Conservation (phyloP, 2,113 vertebrate species). For the Columba livia region DNA sequence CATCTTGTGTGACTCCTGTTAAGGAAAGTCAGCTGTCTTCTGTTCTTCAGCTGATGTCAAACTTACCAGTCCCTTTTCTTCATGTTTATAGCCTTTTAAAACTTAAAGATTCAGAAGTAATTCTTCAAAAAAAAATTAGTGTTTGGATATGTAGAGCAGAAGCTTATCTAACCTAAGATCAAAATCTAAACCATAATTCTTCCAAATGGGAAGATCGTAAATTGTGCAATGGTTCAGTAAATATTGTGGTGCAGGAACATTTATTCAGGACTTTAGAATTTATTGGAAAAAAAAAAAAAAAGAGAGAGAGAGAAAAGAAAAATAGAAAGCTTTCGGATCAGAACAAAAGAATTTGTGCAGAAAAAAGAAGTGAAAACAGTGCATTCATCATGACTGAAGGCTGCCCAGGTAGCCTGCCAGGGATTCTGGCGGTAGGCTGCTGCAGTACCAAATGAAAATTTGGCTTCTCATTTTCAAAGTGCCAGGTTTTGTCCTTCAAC, state of each 20-base stretch:
- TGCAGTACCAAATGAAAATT: background rate
- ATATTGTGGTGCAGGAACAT: background rate
- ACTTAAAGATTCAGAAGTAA: background rate
- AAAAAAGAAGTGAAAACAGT: background rate
- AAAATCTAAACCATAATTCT: background rate
- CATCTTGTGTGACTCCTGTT: background rate
- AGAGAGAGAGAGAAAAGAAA: rapidly evolving
- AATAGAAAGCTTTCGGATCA: background rate
- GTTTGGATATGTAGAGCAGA: background rate
- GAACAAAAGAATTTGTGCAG: background rate
- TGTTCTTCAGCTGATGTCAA: background rate
- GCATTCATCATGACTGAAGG: background rate
- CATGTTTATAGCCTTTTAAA: background rate
- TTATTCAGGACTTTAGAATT: background rate
- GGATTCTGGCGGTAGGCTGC: background rate
- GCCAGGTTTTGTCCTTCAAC: background rate
- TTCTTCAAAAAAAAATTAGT: background rate
- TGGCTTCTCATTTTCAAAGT: background rate
- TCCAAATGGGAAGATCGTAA: background rate
- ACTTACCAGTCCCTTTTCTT: background rate
- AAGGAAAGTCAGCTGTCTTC: background rate
- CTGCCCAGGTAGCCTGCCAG: background rate
- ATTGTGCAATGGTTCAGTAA: background rate
- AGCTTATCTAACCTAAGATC: background rate
- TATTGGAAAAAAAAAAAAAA: background rate